Base-by-base conservation (phyloP, 2,113 vertebrate species). In the Syngnathus scovelli region DNA sequence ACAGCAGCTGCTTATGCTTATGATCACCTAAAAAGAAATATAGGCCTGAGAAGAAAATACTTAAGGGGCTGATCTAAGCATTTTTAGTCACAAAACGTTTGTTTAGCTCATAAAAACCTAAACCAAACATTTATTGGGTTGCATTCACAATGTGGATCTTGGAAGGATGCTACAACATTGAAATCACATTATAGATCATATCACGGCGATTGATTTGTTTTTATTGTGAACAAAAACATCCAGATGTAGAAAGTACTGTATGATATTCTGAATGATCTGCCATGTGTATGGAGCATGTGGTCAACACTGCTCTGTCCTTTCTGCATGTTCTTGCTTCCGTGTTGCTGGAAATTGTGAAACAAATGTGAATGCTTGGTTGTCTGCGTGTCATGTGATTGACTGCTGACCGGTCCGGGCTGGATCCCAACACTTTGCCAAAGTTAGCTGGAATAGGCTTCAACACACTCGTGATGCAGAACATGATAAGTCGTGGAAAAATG, bases 1-100 rank as follows among this genome's bases (percentile, higher is more conserved):
- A 84, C 87, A 81, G 74, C 87, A 81, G 74, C 80, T 79, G 78
- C 80, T 85, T 72, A 84, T 77, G 67, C 79, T 76, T 72, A 73
- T 71, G 82, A 87, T 86, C 87, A 84, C 83, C 84, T 70, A 74
- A 83, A 85, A 72, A 85, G 16, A 86, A 88, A 79, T 81, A 74
- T 74, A 67, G 56, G 52, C 75, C 77, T 68, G 2, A 68, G 71
- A 83, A 86, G 79, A 74, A 67, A 80, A 75, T 67, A 63, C 69
- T 86, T 79, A 68, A 64, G 66, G 33, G 61, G 68, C 74, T 88
- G 83, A 89, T 88, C 85, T 79, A 74, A 41, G 74, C 68, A 46
- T 49, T 63, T 68, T 72, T 71, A 81, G 70, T 75, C 83, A 69
- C 77, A 74, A 79, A 73, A 61, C 80, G 87, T 84, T 87, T 82